phyloP scores from a whole-genome alignment of 2,888 invertebrate species.

The Mesorhabditis spiculigera region DNA sequence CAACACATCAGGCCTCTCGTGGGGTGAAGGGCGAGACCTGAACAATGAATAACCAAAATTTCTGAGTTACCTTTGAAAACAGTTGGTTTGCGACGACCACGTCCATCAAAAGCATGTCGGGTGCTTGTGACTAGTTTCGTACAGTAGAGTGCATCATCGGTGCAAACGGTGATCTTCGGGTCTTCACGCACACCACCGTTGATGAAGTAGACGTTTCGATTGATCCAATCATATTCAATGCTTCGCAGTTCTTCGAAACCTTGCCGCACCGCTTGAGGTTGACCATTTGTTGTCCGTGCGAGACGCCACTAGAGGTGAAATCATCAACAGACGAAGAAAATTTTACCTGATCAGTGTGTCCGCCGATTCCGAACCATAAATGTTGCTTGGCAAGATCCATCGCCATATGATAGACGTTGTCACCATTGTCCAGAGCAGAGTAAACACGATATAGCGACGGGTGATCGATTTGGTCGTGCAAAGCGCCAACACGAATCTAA shows the following conservation, averaged over 20 bases:
- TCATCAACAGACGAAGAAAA: not conserved
- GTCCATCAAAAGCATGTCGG: not conserved
- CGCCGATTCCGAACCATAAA: not conserved
- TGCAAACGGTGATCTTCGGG: not conserved
- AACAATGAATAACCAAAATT: not conserved
- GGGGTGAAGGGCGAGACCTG: conserved; percentile 32
- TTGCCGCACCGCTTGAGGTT: not conserved
- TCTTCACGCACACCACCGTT: not conserved
- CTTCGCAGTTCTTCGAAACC: not conserved
- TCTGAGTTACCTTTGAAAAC: too few species aligned
- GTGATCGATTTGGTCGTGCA: not conserved
- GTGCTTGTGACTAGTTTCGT: not conserved
- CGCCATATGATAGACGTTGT: not conserved
- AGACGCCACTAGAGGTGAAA: not conserved
- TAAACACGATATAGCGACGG: not conserved
- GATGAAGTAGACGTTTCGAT: conserved; percentile 4
- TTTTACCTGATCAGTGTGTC: not conserved
- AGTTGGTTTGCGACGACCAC: not conserved
- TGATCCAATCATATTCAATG: conserved; percentile 2
- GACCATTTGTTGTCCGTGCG: not conserved
- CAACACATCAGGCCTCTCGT: conserved; percentile 29
- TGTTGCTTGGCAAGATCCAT: not conserved
- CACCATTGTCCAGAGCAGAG: not conserved
- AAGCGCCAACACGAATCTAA: not conserved
- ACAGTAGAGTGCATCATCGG: conserved; percentile 1